Percentiles rank a stretch among this genome's conserved stretches.
phyloP scores from a whole-genome alignment of 2,113 vertebrate genomes.

The Danionella cerebrum region DNA sequence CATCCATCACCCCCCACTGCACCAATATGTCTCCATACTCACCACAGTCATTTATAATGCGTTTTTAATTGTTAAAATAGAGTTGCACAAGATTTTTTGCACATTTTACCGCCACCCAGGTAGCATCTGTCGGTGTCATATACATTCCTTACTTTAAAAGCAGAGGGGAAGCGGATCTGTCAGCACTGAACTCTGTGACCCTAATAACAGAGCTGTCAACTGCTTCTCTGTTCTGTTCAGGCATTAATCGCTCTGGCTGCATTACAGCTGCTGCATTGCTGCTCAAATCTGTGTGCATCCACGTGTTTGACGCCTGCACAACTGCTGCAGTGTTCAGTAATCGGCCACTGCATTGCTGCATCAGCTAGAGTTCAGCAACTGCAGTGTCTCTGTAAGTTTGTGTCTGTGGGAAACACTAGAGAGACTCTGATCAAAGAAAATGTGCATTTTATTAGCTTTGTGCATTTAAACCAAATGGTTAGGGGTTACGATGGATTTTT shows the following conservation, averaged over 20 bases:
- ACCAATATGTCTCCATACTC: neutral
- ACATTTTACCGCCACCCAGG: neutral
- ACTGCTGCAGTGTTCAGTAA: neutral
- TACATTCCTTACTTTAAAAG: constrained; percentile 12
- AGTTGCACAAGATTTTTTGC: neutral
- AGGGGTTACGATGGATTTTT: too few relatives aligned
- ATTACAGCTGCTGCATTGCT: neutral
- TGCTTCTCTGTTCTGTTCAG: neutral
- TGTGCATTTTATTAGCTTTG: too few relatives aligned
- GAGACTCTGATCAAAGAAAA: too few relatives aligned
- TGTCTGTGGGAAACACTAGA: too few relatives aligned
- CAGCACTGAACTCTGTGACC: constrained; percentile 14
- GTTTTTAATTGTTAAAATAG: neutral
- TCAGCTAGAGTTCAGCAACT: neutral
- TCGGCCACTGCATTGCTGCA: constrained; percentile 18
- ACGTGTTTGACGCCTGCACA: neutral
- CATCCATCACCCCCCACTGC: constrained; percentile 14
- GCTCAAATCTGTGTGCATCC: neutral
- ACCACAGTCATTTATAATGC: neutral
- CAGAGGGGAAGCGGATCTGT: neutral
- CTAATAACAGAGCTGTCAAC: constrained; percentile 5
- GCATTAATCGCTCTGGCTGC: neutral
- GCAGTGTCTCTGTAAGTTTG: neutral
- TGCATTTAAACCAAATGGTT: too few relatives aligned
- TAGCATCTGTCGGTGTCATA: constrained; percentile 3